A percentile compares a stretch with the other conserved stretches of the same genome.
Evolutionary conservation across 2,888 invertebrate genomes (phyloP).

Genomic region (Aphrophora alni): DNA sequence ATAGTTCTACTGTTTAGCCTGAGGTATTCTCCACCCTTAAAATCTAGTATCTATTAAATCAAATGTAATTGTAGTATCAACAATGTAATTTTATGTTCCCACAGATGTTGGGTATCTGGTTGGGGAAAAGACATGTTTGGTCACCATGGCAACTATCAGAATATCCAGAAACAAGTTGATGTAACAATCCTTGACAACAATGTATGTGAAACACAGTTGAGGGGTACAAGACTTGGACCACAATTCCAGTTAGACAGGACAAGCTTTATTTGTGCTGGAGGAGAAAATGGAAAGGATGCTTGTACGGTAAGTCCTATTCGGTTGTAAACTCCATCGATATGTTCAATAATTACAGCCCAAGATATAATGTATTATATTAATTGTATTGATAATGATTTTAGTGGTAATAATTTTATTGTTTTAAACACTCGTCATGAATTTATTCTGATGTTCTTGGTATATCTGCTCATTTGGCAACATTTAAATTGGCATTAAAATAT

Average conservation of each 20-base stretch:
- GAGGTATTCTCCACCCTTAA: too few species aligned
- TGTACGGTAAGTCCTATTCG: slow-evolving; percentile 70
- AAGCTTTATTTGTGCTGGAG: slow-evolving; percentile 81
- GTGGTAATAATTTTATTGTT: slow-evolving; percentile 15
- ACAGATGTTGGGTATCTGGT: slow-evolving; percentile 76
- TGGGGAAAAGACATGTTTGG: slow-evolving; percentile 81
- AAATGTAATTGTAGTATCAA: too few species aligned
- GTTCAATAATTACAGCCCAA: too few species aligned
- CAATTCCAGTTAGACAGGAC: slow-evolving; percentile 67
- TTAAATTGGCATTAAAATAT: too few species aligned
- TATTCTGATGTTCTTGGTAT: too few species aligned
- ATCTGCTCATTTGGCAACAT: too few species aligned
- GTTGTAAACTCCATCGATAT: too few species aligned
- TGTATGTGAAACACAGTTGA: slow-evolving; percentile 69
- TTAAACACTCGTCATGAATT: too few species aligned
- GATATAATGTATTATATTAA: too few species aligned
- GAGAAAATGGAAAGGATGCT: slow-evolving; percentile 76
- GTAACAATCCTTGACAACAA: slow-evolving; percentile 72
- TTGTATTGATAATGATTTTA: neutral
- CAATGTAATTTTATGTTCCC: too few species aligned
- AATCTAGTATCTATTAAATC: too few species aligned
- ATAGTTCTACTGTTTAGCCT: too few species aligned
- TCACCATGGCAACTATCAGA: slow-evolving; percentile 62
- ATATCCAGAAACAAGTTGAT: slow-evolving; percentile 76
- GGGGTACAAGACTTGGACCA: slow-evolving; percentile 69